phyloP scores from a whole-genome alignment of 2,888 invertebrate species.

The Nyleta sp. region DNA sequence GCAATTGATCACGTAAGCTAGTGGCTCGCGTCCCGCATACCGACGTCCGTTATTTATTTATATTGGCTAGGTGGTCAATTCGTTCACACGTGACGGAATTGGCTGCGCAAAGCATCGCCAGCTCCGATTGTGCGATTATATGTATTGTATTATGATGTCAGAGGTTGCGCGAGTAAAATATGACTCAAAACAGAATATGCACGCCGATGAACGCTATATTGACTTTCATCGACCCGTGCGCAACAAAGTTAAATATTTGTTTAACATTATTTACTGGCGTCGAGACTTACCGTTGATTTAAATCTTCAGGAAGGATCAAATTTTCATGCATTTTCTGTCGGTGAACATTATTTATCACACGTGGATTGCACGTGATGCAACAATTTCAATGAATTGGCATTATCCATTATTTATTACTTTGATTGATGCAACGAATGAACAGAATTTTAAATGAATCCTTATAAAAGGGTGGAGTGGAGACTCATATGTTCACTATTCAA shows the following conservation, averaged over 20 bases:
- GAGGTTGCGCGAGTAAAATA: constrained; percentile 47
- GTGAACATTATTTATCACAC: constrained; percentile 8
- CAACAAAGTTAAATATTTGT: constrained; percentile 42
- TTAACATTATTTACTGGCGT: constrained; percentile 25
- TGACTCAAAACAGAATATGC: constrained; percentile 24
- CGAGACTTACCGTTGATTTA: constrained; percentile 12
- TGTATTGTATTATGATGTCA: constrained; percentile 41
- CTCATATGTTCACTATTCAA: too few species aligned
- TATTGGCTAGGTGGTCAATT: constrained; percentile 77
- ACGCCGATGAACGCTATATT: constrained; percentile 5
- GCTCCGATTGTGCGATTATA: constrained; percentile 38
- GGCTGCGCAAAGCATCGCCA: constrained; percentile 57
- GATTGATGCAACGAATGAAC: too few species aligned
- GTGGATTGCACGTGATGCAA: too few species aligned
- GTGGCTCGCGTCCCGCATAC: constrained; percentile 72
- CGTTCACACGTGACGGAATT: constrained; percentile 75
- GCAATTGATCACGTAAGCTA: constrained; percentile 76
- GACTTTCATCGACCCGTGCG: constrained; percentile 32
- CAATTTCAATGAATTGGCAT: too few species aligned
- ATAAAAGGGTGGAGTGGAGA: too few species aligned
- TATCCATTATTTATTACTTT: too few species aligned
- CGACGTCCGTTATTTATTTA: constrained; percentile 76
- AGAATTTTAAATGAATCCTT: too few species aligned
- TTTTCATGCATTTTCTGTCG: not conserved
- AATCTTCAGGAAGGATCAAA: constrained; percentile 16